Evolutionary conservation across 2,888 invertebrate genomes (phyloP).

Genomic region (Heliconius aoede): DNA sequence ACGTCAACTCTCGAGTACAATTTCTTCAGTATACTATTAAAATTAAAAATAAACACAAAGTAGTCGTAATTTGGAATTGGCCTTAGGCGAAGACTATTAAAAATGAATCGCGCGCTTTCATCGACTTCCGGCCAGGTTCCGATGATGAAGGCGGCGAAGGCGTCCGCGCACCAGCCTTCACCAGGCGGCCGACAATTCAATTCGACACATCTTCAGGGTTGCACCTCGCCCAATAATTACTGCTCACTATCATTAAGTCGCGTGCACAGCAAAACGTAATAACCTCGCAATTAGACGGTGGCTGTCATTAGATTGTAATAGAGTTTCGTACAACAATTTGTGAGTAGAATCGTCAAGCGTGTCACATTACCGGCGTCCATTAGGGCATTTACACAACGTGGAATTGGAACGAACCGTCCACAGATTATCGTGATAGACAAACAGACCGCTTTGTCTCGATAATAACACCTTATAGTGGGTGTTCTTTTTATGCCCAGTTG

Average conservation of each 20-base stretch:
- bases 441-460: constrained; percentile 79
- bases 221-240: constrained; percentile 82
- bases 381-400: constrained; percentile 83
- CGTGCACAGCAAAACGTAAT: constrained; percentile 81
- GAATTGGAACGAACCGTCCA: constrained; percentile 82
- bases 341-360: constrained; percentile 84
- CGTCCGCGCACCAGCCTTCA: constrained; percentile 54
- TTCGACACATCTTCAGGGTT: constrained; percentile 82
- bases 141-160: constrained; percentile 32
- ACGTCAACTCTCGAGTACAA: not conserved
- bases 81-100: constrained; percentile 65
- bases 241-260: constrained; percentile 74
- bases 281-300: constrained; percentile 82
- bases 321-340: constrained; percentile 83
- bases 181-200: constrained; percentile 72
- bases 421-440: constrained; percentile 83
- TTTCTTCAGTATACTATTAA: constrained; percentile 13
- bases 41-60: constrained; percentile 48
- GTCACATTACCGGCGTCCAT: constrained; percentile 82
- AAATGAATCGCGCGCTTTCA: constrained; percentile 71
- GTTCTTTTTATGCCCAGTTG: constrained; percentile 51
- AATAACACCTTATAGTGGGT: constrained; percentile 75
- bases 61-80: constrained; percentile 58
- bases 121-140: constrained; percentile 71
- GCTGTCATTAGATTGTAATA: constrained; percentile 83